These are phyloP conservation scores for Drosophila cognata DNA, from an alignment of 2,888 invertebrate species.

Conservation along the genomic window DNA sequence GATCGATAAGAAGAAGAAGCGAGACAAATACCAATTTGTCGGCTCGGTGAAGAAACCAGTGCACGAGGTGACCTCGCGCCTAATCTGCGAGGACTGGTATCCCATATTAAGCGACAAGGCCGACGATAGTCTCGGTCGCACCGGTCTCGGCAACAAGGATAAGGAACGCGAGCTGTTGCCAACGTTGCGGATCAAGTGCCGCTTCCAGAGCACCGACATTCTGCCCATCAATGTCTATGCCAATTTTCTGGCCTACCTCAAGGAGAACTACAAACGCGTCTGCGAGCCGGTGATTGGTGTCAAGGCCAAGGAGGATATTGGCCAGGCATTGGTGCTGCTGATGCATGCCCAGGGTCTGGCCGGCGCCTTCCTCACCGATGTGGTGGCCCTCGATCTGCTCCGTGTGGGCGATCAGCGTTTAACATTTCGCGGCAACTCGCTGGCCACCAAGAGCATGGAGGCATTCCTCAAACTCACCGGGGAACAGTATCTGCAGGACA, in stretches of 20 bases:
- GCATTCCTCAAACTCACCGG: slow-evolving; percentile 97
- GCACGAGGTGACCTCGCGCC: slow-evolving; percentile 92
- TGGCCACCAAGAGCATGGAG: slow-evolving; percentile 98
- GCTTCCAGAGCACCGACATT: slow-evolving; percentile 96
- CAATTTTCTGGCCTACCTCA: slow-evolving; percentile 91
- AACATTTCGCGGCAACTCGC: slow-evolving; percentile 97
- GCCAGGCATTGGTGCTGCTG: slow-evolving; percentile 93
- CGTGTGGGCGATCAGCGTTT: slow-evolving; percentile 95
- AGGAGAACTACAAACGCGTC: slow-evolving; percentile 90
- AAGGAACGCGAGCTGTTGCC: slow-evolving; percentile 86
- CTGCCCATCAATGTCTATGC: slow-evolving; percentile 94
- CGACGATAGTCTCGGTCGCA: slow-evolving; percentile 81
- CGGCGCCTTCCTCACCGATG: slow-evolving; percentile 94
- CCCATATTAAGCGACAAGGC: slow-evolving; percentile 88
- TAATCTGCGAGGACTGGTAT: slow-evolving; percentile 96
- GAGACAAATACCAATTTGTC: slow-evolving; percentile 94
- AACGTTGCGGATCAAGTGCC: slow-evolving; percentile 93
- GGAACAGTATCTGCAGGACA: slow-evolving; percentile 95
- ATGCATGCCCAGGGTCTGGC: slow-evolving; percentile 95
- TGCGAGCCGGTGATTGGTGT: slow-evolving; percentile 96
- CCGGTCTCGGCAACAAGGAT: slow-evolving; percentile 61
- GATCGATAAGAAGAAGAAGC: slow-evolving; percentile 94
- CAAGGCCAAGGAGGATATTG: slow-evolving; percentile 97
- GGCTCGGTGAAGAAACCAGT: slow-evolving; percentile 94
- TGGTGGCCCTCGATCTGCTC: slow-evolving; percentile 95